These are phyloP conservation scores for Acyrthosiphon pisum DNA, from an alignment of 1,140 invertebrate genomes.

Conservation along the genomic window DNA sequence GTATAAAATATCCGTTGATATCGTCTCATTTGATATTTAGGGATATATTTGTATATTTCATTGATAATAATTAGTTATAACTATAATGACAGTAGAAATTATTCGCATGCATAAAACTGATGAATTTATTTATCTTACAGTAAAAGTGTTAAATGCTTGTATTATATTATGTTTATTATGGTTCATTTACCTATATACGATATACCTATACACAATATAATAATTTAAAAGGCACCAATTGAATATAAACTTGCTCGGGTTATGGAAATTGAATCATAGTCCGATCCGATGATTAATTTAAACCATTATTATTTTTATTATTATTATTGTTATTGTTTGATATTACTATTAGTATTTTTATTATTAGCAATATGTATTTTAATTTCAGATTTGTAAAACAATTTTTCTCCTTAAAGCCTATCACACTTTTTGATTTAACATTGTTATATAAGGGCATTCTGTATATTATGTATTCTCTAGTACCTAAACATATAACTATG, in stretches of 20 bases:
- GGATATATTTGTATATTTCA: background rate
- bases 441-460: background rate
- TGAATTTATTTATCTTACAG: background rate
- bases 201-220: background rate
- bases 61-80: background rate
- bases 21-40: background rate
- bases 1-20: background rate
- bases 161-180: background rate
- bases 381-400: background rate
- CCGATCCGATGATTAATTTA: conserved; percentile 21
- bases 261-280: conserved; percentile 42
- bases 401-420: background rate
- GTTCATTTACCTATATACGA: background rate
- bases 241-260: conserved; percentile 34
- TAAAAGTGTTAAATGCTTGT: background rate
- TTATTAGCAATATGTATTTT: background rate
- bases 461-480: too few species aligned
- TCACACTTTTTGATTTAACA: background rate
- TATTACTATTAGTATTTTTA: background rate
- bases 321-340: background rate
- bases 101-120: background rate
- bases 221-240: background rate
- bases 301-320: background rate
- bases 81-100: background rate
- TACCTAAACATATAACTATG: background rate